Evolutionary conservation across 2,113 vertebrate species (phyloP), one percentile per base, ranked within the genome.

Genomic region (Callospermophilus lateralis): DNA sequence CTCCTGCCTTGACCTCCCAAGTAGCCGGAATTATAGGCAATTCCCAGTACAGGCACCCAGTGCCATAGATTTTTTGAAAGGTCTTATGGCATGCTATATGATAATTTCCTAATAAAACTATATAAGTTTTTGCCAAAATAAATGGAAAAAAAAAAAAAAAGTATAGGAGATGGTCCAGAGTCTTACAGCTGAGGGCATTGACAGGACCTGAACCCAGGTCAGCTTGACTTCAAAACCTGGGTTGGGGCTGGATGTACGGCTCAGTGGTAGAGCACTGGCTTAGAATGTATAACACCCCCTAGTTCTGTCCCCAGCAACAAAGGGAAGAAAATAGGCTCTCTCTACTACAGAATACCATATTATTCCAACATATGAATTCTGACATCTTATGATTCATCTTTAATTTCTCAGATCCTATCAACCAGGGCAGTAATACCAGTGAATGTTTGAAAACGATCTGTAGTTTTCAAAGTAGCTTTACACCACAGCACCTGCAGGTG

Each of bases 21-120:
- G 61, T 63, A 63, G 61, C 61, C 61, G 28, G 61, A 61, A 26
- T 26, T 61, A 24, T 22, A 61, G 58, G 22, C 58, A 26, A 24
- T 2, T 28, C 28, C 61, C 24, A 63, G 24, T 8, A 45, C 45
- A 45, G 45, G 61, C 24, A 63, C 24, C 58, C 26, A 28, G 24
- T 28, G 24, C 61, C 61, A 63, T 63, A 63, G 24, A 63, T 63
- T 63, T 72, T 91, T 89, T 77, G 22, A 80, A 95, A 95, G 81
- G 32, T 84, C 67, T 90, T 70, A 45, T 0, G 72, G 58, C 48
- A 95, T 16, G 76, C 55, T 89, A 34, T 72, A 55, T 32, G 58
- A 30, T 51, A 12, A 72, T 28, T 92, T 94, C 65, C 79, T 84
- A 90, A 74, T 67, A 61, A 90, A 81, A n/a, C 30, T 53, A 58